phyloP scores from a whole-genome alignment of 1,140 invertebrate genomes.

The Trichomalopsis sarcophagae region DNA sequence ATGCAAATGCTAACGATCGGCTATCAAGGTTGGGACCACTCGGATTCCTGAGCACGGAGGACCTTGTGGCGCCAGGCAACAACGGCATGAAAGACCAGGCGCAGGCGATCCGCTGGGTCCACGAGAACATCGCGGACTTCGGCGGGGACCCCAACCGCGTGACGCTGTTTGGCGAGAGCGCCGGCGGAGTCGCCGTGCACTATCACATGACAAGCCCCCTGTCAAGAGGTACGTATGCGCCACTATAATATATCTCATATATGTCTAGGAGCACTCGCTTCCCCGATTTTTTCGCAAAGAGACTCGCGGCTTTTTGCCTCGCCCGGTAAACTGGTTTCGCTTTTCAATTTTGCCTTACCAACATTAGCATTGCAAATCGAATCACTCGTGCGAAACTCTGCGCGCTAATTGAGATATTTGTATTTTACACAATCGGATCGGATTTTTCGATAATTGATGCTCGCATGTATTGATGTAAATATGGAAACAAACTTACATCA shows the following conservation, averaged over 20 bases:
- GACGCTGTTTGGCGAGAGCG: constrained; percentile 85
- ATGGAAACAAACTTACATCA: too few species aligned
- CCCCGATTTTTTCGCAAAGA: background rate
- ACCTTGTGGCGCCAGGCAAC: constrained; percentile 80
- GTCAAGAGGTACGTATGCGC: constrained; percentile 75
- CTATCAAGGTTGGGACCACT: constrained; percentile 77
- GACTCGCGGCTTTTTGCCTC: too few species aligned
- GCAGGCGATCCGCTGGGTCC: constrained; percentile 83
- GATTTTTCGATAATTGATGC: too few species aligned
- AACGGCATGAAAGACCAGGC: constrained; percentile 85
- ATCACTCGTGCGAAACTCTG: too few species aligned
- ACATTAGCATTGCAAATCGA: too few species aligned
- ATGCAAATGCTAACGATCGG: background rate
- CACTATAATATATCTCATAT: too few species aligned
- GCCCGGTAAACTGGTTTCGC: background rate
- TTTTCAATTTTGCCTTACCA: background rate
- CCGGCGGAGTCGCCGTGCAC: constrained; percentile 81
- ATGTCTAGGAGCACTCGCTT: too few species aligned
- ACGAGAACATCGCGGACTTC: constrained; percentile 82
- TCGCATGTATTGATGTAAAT: too few species aligned
- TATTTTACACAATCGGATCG: too few species aligned
- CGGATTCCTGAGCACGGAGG: constrained; percentile 81
- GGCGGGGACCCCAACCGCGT: constrained; percentile 80
- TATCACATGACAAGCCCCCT: constrained; percentile 83
- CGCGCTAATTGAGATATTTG: too few species aligned